A percentile compares a stretch with the other conserved stretches of the same genome.
phyloP scores from a whole-genome alignment of 2,113 vertebrate species.

The Tachysurus vachellii region DNA sequence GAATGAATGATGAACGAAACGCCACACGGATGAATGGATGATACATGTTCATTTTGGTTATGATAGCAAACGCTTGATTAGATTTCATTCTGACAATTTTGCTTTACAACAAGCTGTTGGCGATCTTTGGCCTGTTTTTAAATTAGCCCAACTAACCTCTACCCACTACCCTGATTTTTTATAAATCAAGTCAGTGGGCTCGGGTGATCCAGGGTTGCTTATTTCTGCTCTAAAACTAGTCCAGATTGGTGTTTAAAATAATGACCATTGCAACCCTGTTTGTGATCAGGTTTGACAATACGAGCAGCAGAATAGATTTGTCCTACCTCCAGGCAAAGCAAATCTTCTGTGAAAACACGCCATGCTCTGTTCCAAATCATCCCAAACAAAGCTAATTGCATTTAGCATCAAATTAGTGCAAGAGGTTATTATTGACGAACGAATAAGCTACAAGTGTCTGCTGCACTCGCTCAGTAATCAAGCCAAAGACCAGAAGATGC shows the following conservation, averaged over 20 bases:
- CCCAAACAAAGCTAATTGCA: background rate
- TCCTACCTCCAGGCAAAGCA: background rate
- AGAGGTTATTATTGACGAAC: background rate
- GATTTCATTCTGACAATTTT: background rate
- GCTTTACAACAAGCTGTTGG: background rate
- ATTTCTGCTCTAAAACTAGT: background rate
- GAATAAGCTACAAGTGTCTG: background rate
- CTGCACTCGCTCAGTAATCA: background rate
- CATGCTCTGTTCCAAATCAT: background rate
- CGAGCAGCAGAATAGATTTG: background rate
- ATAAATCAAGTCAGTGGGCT: background rate
- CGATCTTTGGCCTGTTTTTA: background rate
- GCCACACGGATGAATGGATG: background rate
- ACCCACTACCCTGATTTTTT: background rate
- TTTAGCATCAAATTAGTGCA: background rate
- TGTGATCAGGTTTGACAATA: background rate
- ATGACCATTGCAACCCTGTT: background rate
- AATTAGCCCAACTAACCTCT: background rate
- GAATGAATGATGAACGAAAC: background rate
- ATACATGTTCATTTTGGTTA: background rate
- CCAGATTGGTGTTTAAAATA: background rate
- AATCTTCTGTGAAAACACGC: background rate
- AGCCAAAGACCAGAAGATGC: background rate
- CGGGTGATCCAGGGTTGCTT: background rate
- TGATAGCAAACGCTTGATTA: background rate